Evolutionary conservation across 2,797 vertebrate species (phyloP), one percentile per base, ranked within the genome.

Genomic region (Enteromius unitaeniatus): DNA sequence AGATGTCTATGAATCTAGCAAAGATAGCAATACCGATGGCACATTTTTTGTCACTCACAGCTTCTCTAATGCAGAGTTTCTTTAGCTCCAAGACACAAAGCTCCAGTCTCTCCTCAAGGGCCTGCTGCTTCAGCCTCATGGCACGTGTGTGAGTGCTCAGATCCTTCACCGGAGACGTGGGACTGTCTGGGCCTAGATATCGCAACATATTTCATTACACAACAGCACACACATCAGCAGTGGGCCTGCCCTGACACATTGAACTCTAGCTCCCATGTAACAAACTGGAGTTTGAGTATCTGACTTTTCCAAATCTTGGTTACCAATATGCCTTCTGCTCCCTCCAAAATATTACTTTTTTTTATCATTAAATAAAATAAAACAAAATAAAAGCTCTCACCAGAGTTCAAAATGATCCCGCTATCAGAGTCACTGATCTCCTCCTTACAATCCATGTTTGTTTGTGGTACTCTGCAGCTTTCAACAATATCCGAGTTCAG

Each of bases 351-450:
- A n/a, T 17, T 0, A 8, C 21, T 65, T 31, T 34, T 31, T 34
- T 76, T 76, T 31, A 75, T 45, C 11, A 53, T 78, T 34, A 23
- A 47, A 37, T 65, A 75, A 34, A 13, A 8, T 6, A 26, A 21
- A 67, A 34, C 34, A 45, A 75, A 51, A 13, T 23, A 53, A 28
- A 28, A 68, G 14, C 15, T 72, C 92, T 92, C 90, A 97, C 97
- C 96, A 62, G 96, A 97, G 90, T 97, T 96, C 78, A 97, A 86
- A 85, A 97, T 97, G 87, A 97, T 96, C 85, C 96, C 97, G 1
- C 97, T 97, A 93, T 97, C 97, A 0, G 95, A 95, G 92, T 97
- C 96, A 73, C 97, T 97, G 93, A 94, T 94, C 90, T 97, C 96
- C 89, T 96, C 97, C 92, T 96, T 97, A 81, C 91, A 93, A 89